Conservation (phyloP, 2,888 invertebrate species). For the Synergus umbraculus region DNA sequence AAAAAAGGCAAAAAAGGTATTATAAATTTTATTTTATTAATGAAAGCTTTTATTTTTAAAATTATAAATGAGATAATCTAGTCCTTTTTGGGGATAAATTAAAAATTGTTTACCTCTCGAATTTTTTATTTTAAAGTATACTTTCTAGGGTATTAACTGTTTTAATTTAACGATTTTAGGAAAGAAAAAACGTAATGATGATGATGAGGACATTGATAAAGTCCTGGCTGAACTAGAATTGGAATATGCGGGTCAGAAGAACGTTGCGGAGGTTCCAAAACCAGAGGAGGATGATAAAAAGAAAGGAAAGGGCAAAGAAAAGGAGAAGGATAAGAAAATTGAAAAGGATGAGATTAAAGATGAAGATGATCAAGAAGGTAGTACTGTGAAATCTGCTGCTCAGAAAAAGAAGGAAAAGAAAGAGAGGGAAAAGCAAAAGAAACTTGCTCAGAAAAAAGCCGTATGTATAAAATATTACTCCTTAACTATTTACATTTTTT, state of each 20-base stretch:
- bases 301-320: conserved; percentile 57
- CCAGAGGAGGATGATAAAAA: conserved; percentile 57
- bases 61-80: background rate
- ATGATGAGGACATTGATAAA: conserved; percentile 89
- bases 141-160: background rate
- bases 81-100: background rate
- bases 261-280: conserved; percentile 68
- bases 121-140: background rate
- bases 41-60: conserved; percentile 3
- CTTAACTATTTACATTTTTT: background rate
- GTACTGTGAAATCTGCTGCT: conserved; percentile 88
- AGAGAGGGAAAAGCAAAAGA: conserved; percentile 88
- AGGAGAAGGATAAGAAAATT: conserved; percentile 66
- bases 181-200: conserved; percentile 86
- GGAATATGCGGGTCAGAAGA: conserved; percentile 85
- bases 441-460: conserved; percentile 83
- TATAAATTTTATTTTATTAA: conserved; percentile 15
- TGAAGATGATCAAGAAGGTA: conserved; percentile 77
- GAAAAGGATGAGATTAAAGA: conserved; percentile 75
- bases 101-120: no score
- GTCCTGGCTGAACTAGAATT: conserved; percentile 89
- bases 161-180: conserved; percentile 46
- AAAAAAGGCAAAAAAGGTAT: conserved; percentile 86
- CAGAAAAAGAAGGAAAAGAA: conserved; percentile 95
- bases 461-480: conserved; percentile 57